Percentiles rank a stretch among this genome's conserved stretches.
Evolutionary conservation across 2,888 invertebrate species (phyloP).

Genomic region (Eudemis profundana): DNA sequence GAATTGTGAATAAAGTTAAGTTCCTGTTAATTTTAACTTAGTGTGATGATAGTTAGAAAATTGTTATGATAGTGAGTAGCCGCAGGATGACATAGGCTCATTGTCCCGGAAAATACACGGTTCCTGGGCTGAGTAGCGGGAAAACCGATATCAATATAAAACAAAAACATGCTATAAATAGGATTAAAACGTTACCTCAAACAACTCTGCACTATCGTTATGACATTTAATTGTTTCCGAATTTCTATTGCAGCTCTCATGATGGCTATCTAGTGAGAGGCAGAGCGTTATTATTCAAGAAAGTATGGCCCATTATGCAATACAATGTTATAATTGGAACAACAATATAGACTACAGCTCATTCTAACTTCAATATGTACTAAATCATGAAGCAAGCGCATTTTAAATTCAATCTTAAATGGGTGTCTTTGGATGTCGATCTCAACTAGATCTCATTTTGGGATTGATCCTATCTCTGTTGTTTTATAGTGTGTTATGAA

Average conservation of each 20-base stretch:
- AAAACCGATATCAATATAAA: too few species aligned
- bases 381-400: background rate
- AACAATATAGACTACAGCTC: slow-evolving; percentile 11
- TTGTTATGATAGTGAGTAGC: too few species aligned
- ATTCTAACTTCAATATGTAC: background rate
- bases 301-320: slow-evolving; percentile 30
- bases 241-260: slow-evolving; percentile 36
- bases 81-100: too few species aligned
- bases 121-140: too few species aligned
- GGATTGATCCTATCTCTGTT: background rate
- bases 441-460: background rate
- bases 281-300: slow-evolving; percentile 27
- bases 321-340: slow-evolving; percentile 31
- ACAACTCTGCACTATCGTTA: slow-evolving; percentile 20
- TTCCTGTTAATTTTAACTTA: too few species aligned
- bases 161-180: background rate
- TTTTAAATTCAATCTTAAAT: background rate
- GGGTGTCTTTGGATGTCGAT: background rate
- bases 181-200: slow-evolving; percentile 18
- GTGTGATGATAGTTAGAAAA: too few species aligned
- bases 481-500: slow-evolving; percentile 14
- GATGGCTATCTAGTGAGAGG: slow-evolving; percentile 41
- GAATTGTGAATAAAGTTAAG: too few species aligned
- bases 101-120: too few species aligned
- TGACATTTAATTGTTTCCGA: slow-evolving; percentile 39